These are phyloP conservation scores for Bursaphelenchus mucronatus DNA, from an alignment of 1,140 invertebrate species.

Conservation along the genomic window DNA sequence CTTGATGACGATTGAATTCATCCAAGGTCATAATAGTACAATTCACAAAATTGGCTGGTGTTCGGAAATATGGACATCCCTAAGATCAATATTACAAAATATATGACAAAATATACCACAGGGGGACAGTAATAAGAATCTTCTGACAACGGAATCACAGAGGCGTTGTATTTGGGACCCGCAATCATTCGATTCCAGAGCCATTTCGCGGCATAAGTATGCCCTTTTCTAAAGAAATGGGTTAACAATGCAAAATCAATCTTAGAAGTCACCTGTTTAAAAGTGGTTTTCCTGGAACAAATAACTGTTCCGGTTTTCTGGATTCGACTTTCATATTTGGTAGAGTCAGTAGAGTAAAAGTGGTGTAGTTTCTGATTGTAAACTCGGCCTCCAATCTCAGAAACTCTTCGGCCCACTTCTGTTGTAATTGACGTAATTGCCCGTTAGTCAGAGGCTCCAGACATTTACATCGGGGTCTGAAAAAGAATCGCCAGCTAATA, in stretches of 20 bases:
- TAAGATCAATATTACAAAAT: background rate
- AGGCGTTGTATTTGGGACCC: constrained; percentile 52
- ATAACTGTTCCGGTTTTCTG: constrained; percentile 48
- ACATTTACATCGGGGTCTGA: constrained; percentile 46
- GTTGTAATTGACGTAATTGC: constrained; percentile 42
- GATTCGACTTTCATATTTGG: constrained; percentile 47
- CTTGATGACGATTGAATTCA: constrained; percentile 32
- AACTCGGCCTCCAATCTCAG: constrained; percentile 46
- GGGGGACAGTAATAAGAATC: constrained; percentile 55
- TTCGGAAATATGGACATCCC: constrained; percentile 52
- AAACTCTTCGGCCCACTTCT: constrained; percentile 29
- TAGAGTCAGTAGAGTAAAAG: constrained; percentile 44
- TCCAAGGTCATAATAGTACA: constrained; percentile 43
- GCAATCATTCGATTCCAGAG: constrained; percentile 43
- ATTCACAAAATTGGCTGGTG: constrained; percentile 40
- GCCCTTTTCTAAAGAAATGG: constrained; percentile 41
- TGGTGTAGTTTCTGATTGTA: constrained; percentile 40
- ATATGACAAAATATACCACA: constrained; percentile 13
- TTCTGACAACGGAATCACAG: constrained; percentile 36
- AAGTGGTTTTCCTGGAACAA: constrained; percentile 42
- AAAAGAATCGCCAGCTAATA: constrained; percentile 10
- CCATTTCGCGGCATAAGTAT: constrained; percentile 57
- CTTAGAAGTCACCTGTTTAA: constrained; percentile 32
- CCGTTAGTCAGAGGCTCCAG: constrained; percentile 34
- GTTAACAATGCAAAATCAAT: constrained; percentile 14